These are phyloP conservation scores for Orthonevra nobilis DNA, from an alignment of 2,888 invertebrate genomes.

Conservation along the genomic window DNA sequence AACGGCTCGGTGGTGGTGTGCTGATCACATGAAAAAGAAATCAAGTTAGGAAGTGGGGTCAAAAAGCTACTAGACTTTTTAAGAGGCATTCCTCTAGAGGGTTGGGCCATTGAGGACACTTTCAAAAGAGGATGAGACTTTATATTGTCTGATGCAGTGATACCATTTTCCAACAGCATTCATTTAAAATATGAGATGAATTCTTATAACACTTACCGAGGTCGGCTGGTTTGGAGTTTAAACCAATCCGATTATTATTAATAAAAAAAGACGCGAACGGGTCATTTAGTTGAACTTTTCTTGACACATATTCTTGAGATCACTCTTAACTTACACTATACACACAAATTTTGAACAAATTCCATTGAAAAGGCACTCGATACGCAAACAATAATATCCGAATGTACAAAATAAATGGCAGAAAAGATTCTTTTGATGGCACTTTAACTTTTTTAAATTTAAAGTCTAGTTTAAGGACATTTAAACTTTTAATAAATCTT, in stretches of 20 bases:
- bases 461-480: constrained; percentile 55
- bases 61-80: constrained; percentile 67
- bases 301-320: constrained; percentile 25
- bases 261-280: constrained; percentile 25
- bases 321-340: constrained; percentile 2
- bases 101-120: constrained; percentile 54
- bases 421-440: constrained; percentile 15
- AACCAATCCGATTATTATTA: no score
- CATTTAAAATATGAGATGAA: constrained; percentile 8
- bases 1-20: not conserved
- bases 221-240: constrained; percentile 24
- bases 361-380: constrained; percentile 56
- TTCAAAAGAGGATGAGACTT: constrained; percentile 54
- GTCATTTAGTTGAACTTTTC: constrained; percentile 21
- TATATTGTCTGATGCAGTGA: constrained; percentile 52
- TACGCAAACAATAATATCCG: constrained; percentile 3
- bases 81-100: constrained; percentile 63
- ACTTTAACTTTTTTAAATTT: constrained; percentile 47
- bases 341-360: constrained; percentile 38
- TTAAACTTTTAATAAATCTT: constrained; percentile 47
- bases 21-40: constrained; percentile 45
- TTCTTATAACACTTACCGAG: constrained; percentile 36
- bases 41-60: constrained; percentile 55
- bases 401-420: no score
- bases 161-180: constrained; percentile 38